Base-by-base conservation (phyloP, 2,113 vertebrate species). In the Argyrosomus japonicus region DNA sequence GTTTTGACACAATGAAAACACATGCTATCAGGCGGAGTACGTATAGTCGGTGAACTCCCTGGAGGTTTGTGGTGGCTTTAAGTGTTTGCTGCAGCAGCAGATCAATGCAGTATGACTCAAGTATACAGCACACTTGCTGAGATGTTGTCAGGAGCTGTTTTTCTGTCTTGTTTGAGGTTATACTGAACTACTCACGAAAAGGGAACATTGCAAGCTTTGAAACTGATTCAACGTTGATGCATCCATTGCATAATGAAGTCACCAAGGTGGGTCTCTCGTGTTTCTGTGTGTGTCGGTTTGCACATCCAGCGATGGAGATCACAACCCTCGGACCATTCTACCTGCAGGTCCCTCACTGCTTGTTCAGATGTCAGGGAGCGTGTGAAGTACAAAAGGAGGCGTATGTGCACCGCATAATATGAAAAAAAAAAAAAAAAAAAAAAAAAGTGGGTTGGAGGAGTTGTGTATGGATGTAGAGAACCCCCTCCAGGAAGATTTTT, bases 1-100 rank as follows among this genome's bases (percentile, higher is more conserved):
- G 29, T 79, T 90, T 58, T 90, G 91, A 92, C 89, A 87, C 58
- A 43, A 69, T 86, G 87, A 88, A 91, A 91, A 91, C 88, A 88
- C 57, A 48, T 29, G 85, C 79, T 63, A 83, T 77, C 57, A 45
- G 82, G 68, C 76, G 5, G 74, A 86, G 78, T 69, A 12, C 72
- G 60, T 81, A 43, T 36, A 86, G 67, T 68, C 36, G 21, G 58
- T 74, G 88, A 62, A 82, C 61, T 88, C 89, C 83, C 86, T 0
- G 45, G 84, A 83, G 85, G 60, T 50, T 75, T 57, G 78, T n/a
- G 82, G 85, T 62, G 58, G 79, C 79, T 81, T 83, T 84, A 25
- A 88, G 69, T 82, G 65, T 84, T 86, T 75, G 68, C 72, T 78
- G 84, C 85, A 61, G 68, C 23, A n/a, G 79, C 79, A 50, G 87